Evolutionary conservation across 2,888 invertebrate species (phyloP), one percentile per base, ranked within the genome.

Genomic region (Philhelius pedissequus): DNA sequence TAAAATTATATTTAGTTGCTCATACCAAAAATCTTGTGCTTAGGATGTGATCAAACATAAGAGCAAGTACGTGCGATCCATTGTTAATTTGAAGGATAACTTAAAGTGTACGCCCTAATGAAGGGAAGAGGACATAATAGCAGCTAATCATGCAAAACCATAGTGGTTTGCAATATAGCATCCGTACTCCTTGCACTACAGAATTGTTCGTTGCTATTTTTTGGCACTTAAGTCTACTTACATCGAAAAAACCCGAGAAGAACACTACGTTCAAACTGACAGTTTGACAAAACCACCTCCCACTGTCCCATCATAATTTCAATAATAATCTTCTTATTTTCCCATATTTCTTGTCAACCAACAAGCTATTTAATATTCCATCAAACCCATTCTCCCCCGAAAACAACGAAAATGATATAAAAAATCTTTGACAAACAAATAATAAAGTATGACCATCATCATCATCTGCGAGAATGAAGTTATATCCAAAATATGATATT

Each of bases 281-380:
- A 77, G 38, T 27, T 38, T 27, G 43, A 50, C 60, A 27, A 27
- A 40, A 48, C 30, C 64, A 20, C 58, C 69, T 22, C 30, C 66
- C 74, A 79, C 74, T 74, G 74, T 79, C 68, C 22, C 74, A 43
- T 62, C 18, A 11, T 43, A 43, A 68, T 74, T 60, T 79, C 68
- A 68, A 79, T 79, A 74, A 74, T 35, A 60, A 30, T 68, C 58
- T 68, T 68, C 27, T 50, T 60, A 35, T 73, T 50, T 66, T 35
- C 2, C 2, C 20, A 30, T n/a, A n/a, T 56, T 64, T 30, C n/a
- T 58, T 38, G 8, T 25, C 50, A 27, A 9, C 52, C 70, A 43
- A 62, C 43, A 54, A 56, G 22, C 35, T 35, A 70, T 77, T 70
- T 70, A 52, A 70, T 77, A 70, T 77, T 27, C 45, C 15, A 8